phyloP scores from a whole-genome alignment of 2,888 invertebrate species.

The Amiota mariae region DNA sequence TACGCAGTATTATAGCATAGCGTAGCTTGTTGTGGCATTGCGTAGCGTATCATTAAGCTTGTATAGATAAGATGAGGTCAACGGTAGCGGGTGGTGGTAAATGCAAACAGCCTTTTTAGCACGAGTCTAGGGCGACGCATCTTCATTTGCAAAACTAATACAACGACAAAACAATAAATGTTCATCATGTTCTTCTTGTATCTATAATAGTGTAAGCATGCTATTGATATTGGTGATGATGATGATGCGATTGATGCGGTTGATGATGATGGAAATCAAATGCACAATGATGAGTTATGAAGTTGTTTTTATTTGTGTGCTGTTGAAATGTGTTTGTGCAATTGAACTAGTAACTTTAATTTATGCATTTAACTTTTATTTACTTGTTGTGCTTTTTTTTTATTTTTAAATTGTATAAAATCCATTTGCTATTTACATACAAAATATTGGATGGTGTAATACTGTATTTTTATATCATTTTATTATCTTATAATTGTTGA shows the following conservation, averaged over 20 bases:
- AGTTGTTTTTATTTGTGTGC: background rate
- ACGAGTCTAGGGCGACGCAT: constrained; percentile 32
- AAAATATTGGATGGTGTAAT: too few species aligned
- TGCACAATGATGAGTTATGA: constrained; percentile 11
- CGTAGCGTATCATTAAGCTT: background rate
- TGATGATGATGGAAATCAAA: constrained; percentile 14
- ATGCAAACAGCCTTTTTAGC: constrained; percentile 18
- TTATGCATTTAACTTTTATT: constrained; percentile 6
- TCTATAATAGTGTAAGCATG: too few species aligned
- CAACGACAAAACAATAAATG: background rate
- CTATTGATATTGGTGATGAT: too few species aligned
- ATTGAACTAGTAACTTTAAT: constrained; percentile 24
- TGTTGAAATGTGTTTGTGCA: background rate
- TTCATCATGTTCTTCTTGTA: background rate
- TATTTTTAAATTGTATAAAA: background rate
- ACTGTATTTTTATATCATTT: too few species aligned
- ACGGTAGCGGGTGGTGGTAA: background rate
- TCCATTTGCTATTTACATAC: too few species aligned
- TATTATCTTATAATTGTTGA: too few species aligned
- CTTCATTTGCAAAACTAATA: constrained; percentile 23
- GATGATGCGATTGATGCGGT: too few species aligned
- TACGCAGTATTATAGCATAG: background rate
- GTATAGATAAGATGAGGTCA: too few species aligned
- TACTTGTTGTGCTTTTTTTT: background rate
- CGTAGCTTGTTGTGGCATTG: background rate